These are phyloP conservation scores for Cistogaster globosa DNA, from an alignment of 2,888 invertebrate genomes.

Conservation along the genomic window DNA sequence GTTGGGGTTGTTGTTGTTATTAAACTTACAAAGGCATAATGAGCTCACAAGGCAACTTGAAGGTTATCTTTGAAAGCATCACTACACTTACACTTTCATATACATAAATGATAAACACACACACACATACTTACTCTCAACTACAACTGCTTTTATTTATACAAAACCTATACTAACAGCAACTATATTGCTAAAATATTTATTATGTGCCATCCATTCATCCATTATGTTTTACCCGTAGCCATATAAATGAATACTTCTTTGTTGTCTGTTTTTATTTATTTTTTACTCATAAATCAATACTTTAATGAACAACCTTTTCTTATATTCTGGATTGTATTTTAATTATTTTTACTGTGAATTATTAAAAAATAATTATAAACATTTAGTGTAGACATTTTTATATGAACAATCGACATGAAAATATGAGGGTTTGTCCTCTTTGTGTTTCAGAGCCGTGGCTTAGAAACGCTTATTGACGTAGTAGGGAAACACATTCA, in stretches of 20 bases:
- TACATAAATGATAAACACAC: neutral
- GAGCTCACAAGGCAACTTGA: conserved; percentile 63
- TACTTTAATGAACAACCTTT: conserved; percentile 3
- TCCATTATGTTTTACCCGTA: conserved; percentile 22
- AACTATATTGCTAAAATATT: neutral
- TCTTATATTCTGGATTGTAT: too few relatives aligned
- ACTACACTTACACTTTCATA: neutral
- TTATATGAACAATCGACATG: too few relatives aligned
- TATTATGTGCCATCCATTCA: conserved; percentile 1
- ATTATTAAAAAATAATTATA: too few relatives aligned
- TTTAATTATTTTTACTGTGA: too few relatives aligned
- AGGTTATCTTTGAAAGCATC: conserved; percentile 62
- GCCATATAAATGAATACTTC: conserved; percentile 30
- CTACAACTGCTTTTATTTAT: neutral
- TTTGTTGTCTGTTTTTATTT: neutral
- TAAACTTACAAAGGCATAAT: conserved; percentile 49
- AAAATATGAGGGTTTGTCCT: too few relatives aligned
- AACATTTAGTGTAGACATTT: too few relatives aligned
- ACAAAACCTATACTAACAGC: neutral
- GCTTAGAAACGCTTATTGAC: too few relatives aligned
- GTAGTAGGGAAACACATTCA: too few relatives aligned
- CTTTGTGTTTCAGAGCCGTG: too few relatives aligned
- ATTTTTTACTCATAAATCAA: neutral
- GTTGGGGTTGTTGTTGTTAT: neutral
- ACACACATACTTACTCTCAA: neutral